Percentiles rank a stretch among this genome's conserved stretches.
These are phyloP conservation scores for Spondyliosoma cantharus DNA, from an alignment of 2,797 vertebrate genomes.

Conservation along the genomic window DNA sequence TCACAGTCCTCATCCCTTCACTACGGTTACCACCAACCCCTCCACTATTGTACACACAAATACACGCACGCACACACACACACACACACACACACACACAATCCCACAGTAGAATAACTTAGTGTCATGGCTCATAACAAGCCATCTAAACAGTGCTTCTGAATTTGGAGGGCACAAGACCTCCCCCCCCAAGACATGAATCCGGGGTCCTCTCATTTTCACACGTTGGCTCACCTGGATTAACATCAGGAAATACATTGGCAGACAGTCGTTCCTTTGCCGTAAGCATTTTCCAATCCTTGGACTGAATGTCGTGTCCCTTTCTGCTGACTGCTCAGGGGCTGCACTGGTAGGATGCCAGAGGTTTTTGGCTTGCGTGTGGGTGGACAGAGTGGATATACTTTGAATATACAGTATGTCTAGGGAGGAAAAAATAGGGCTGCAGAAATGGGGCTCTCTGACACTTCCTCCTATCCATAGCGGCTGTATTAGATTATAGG, in stretches of 20 bases:
- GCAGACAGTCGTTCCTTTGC: constrained; percentile 59
- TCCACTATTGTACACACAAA: constrained; percentile 23
- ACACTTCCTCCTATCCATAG: constrained; percentile 32
- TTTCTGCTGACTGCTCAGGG: constrained; percentile 67
- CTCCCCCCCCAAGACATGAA: constrained; percentile 13
- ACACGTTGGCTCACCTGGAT: constrained; percentile 65
- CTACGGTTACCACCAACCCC: constrained; percentile 22
- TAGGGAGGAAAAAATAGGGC: constrained; percentile 35
- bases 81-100: constrained; percentile 5
- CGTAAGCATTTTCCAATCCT: constrained; percentile 49
- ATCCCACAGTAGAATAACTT: constrained; percentile 43
- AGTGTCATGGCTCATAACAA: constrained; percentile 32
- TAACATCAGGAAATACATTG: constrained; percentile 57
- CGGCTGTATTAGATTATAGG: constrained; percentile 38
- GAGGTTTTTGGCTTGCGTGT: constrained; percentile 67
- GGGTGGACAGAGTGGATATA: constrained; percentile 58
- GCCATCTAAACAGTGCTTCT: constrained; percentile 23
- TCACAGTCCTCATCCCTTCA: constrained; percentile 43
- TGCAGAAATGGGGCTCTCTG: constrained; percentile 52
- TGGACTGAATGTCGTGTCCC: constrained; percentile 52
- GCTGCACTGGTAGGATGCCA: constrained; percentile 59
- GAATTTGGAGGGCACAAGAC: constrained; percentile 9
- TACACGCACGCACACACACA: constrained; percentile 5
- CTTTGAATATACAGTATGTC: constrained; percentile 41
- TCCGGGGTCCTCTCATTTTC: constrained; percentile 36